These are phyloP conservation scores for Drosophila cyrtoloma DNA, from an alignment of 2,888 invertebrate genomes.

Conservation along the genomic window DNA sequence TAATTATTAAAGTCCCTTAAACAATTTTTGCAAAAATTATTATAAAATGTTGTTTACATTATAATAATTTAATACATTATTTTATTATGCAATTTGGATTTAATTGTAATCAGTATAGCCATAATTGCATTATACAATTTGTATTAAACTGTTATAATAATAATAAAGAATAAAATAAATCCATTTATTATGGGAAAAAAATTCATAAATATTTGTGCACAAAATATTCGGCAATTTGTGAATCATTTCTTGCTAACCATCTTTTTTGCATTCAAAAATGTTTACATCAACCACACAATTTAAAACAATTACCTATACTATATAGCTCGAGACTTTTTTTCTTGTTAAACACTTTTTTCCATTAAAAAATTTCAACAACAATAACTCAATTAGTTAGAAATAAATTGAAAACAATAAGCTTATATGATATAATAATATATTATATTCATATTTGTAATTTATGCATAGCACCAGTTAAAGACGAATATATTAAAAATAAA, in stretches of 20 bases:
- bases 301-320: neutral
- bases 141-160: neutral
- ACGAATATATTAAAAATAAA: neutral
- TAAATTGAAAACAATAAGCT: neutral
- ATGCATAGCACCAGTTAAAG: neutral
- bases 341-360: neutral
- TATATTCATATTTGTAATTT: neutral
- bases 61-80: neutral
- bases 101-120: neutral
- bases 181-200: neutral
- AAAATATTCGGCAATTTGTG: neutral
- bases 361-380: neutral
- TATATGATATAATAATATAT: neutral
- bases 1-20: neutral
- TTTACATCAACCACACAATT: neutral
- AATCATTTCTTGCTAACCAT: neutral
- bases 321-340: neutral
- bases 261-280: neutral
- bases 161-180: neutral
- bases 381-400: neutral
- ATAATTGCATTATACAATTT: neutral
- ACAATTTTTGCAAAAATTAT: neutral
- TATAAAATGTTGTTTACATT: neutral
- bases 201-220: neutral
- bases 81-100: neutral